These are phyloP conservation scores for Anastatus disparis DNA, from an alignment of 1,140 invertebrate species.

Conservation along the genomic window DNA sequence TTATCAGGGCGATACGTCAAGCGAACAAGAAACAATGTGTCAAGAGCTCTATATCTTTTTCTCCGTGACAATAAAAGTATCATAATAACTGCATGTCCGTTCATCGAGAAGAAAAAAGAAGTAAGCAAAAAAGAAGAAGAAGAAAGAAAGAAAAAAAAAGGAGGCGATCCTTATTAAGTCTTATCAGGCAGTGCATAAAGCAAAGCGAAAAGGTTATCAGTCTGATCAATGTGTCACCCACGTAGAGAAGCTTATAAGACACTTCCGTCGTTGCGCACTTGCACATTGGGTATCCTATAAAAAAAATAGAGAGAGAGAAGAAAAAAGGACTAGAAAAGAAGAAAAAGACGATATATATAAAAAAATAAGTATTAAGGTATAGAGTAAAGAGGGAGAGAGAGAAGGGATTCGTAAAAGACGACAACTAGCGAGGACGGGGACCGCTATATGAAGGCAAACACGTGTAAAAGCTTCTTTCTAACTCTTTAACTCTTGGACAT, in stretches of 20 bases:
- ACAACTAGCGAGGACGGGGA: slow-evolving; percentile 16
- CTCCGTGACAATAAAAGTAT: no score
- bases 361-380: neutral
- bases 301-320: slow-evolving; percentile 28
- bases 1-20: neutral
- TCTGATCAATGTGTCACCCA: slow-evolving; percentile 15
- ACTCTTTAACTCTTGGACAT: neutral
- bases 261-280: slow-evolving; percentile 8
- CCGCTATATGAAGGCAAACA: slow-evolving; percentile 22
- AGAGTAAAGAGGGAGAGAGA: neutral
- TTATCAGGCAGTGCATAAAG: slow-evolving; percentile 12
- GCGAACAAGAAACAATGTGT: neutral
- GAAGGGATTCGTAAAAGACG: neutral
- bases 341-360: neutral
- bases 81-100: no score
- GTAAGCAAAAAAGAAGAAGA: no score
- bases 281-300: no score
- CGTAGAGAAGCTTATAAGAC: neutral
- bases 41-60: no score
- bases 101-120: no score
- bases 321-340: neutral
- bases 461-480: slow-evolving; percentile 18
- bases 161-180: slow-evolving; percentile 16
- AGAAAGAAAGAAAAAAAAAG: no score
- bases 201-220: slow-evolving; percentile 9